These are phyloP conservation scores for Philopotamus ludificatus DNA, from an alignment of 1,140 invertebrate genomes.

Conservation along the genomic window DNA sequence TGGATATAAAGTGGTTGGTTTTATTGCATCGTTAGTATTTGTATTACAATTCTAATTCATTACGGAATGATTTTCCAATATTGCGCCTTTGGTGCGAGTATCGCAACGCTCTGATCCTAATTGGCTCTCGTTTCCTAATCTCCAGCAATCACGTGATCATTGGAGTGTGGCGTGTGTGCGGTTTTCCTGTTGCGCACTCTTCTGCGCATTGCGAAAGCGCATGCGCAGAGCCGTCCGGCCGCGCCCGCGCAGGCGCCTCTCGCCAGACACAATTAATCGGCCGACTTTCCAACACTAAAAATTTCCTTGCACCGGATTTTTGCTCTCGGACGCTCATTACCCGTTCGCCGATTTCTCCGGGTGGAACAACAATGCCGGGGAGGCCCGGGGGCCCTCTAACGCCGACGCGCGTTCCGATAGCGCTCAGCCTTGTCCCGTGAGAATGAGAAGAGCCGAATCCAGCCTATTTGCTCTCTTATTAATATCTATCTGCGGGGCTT, in stretches of 20 bases:
- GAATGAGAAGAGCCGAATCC: conserved; percentile 5
- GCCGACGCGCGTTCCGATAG: conserved; percentile 13
- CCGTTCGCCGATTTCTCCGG: conserved; percentile 3
- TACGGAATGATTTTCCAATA: too few relatives aligned
- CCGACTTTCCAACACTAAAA: background rate
- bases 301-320: conserved; percentile 11
- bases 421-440: conserved; percentile 1
- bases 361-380: conserved; percentile 1
- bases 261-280: conserved; percentile 11
- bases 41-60: too few relatives aligned
- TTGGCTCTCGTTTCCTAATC: too few relatives aligned
- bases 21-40: too few relatives aligned
- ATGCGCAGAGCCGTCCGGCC: background rate
- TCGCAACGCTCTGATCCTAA: too few relatives aligned
- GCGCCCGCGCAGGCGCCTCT: background rate
- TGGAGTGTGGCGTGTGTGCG: background rate
- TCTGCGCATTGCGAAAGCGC: too few relatives aligned
- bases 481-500: conserved; percentile 7
- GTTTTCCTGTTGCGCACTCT: background rate
- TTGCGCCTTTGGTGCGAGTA: too few relatives aligned
- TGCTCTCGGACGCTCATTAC: background rate
- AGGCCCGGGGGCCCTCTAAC: conserved; percentile 12
- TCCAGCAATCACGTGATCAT: too few relatives aligned
- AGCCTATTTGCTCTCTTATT: conserved; percentile 5
- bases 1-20: too few relatives aligned